Percentiles rank a stretch among this genome's conserved stretches.
Evolutionary conservation across 1,140 invertebrate species (phyloP).

Genomic region (Hyles vespertilio): DNA sequence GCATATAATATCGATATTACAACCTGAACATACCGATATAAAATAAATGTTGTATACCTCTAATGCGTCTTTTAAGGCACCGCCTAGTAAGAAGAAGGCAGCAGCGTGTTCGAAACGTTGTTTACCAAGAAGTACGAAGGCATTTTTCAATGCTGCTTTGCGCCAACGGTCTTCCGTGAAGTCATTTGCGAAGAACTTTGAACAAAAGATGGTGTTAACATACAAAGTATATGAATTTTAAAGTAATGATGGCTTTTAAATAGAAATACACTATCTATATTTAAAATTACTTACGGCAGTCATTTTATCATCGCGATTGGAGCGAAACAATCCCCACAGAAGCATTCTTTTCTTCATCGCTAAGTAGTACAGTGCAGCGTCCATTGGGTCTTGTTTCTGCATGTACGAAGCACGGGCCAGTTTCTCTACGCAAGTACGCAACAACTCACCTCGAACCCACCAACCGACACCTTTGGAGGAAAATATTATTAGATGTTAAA

Average conservation of each 20-base stretch:
- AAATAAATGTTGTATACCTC: constrained; percentile 79
- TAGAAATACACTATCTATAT: too few relatives aligned
- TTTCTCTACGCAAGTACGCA: constrained; percentile 93
- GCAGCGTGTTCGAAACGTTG: constrained; percentile 96
- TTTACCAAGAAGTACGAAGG: constrained; percentile 95
- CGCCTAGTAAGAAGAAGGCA: constrained; percentile 96
- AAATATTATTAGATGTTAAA: background rate
- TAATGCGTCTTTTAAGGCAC: constrained; percentile 94
- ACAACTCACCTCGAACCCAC: constrained; percentile 93
- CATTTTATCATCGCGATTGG: constrained; percentile 93
- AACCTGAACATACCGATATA: background rate
- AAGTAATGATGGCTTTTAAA: background rate
- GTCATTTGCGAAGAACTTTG: constrained; percentile 94
- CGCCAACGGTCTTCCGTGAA: constrained; percentile 95
- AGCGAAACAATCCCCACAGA: constrained; percentile 96
- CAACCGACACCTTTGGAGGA: constrained; percentile 88
- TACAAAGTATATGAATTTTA: background rate
- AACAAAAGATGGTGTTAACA: constrained; percentile 11
- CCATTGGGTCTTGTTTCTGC: constrained; percentile 93
- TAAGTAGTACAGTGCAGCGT: constrained; percentile 97
- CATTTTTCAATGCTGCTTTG: constrained; percentile 98
- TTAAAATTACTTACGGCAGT: constrained; percentile 72
- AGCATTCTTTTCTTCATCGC: constrained; percentile 99
- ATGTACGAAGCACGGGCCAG: constrained; percentile 95
- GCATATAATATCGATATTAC: background rate